These are phyloP conservation scores for Conger conger DNA, from an alignment of 2,113 vertebrate genomes.

Conservation along the genomic window DNA sequence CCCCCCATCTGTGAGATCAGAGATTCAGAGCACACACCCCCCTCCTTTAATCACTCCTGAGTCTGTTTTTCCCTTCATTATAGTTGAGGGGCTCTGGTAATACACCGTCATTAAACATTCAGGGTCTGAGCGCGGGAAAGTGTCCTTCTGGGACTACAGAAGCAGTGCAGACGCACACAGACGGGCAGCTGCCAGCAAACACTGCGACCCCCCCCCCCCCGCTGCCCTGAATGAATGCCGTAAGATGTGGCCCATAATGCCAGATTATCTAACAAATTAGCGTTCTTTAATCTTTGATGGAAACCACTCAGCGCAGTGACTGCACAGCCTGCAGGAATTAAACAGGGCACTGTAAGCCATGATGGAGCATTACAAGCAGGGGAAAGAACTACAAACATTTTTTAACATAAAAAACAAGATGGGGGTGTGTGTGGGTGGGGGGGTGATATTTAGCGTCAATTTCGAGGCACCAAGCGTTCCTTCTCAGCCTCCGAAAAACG, in stretches of 20 bases:
- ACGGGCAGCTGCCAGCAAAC: slow-evolving; percentile 62
- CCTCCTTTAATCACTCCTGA: slow-evolving; percentile 30
- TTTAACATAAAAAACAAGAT: slow-evolving; percentile 17
- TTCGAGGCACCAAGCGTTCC: background rate
- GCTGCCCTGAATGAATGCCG: slow-evolving; percentile 36
- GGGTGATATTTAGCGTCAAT: slow-evolving; percentile 40
- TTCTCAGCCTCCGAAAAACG: background rate
- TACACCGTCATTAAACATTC: slow-evolving; percentile 57
- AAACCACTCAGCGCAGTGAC: slow-evolving; percentile 54
- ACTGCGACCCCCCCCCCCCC: slow-evolving; percentile 36
- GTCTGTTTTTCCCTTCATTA: slow-evolving; percentile 48
- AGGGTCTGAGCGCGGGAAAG: slow-evolving; percentile 39
- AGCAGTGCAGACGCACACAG: slow-evolving; percentile 60
- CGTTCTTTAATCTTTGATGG: slow-evolving; percentile 62
- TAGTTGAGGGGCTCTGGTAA: slow-evolving; percentile 55
- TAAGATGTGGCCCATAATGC: slow-evolving; percentile 45
- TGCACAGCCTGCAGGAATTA: slow-evolving; percentile 35
- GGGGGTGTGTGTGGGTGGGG: too few relatives aligned
- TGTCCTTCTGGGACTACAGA: slow-evolving; percentile 45
- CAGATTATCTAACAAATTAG: slow-evolving; percentile 74
- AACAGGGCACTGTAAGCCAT: slow-evolving; percentile 39
- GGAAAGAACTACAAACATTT: background rate
- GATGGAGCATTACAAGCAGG: slow-evolving; percentile 32
- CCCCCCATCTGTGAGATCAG: slow-evolving; percentile 28
- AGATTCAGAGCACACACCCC: slow-evolving; percentile 37